Conservation (phyloP, 2,797 vertebrate genomes). For the Linurgus olivaceus region DNA sequence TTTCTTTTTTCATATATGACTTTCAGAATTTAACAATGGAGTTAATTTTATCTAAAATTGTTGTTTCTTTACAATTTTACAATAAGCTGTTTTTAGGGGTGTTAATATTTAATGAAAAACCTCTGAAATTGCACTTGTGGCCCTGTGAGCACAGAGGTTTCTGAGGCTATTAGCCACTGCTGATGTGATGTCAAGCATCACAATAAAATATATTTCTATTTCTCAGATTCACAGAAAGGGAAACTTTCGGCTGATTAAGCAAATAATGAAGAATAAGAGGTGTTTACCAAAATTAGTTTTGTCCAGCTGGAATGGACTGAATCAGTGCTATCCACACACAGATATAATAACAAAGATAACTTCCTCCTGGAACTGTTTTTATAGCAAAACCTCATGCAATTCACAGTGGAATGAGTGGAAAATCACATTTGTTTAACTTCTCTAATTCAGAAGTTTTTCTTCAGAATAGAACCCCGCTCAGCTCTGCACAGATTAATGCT, state of each 20-base stretch:
- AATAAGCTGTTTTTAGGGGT: accelerated
- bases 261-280: neutral
- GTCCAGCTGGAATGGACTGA: neutral
- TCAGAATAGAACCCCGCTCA: neutral
- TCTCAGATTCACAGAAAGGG: neutral
- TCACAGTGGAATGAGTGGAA: neutral
- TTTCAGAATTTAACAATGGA: neutral
- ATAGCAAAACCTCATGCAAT: neutral
- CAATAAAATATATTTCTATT: neutral
- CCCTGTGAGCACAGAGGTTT: neutral
- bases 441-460: neutral
- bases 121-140: too few species aligned
- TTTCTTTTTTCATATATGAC: neutral
- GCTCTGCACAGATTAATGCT: slow-evolving; percentile 1
- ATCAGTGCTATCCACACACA: neutral
- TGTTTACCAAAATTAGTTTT: neutral
- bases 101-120: neutral
- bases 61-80: neutral
- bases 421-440: slow-evolving; percentile 8
- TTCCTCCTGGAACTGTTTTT: neutral
- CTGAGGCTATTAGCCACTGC: neutral
- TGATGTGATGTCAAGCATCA: neutral
- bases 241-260: neutral
- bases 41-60: neutral
- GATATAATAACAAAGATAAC: neutral